Conservation (phyloP, 2,113 vertebrate species). For the Aphelocoma coerulescens region DNA sequence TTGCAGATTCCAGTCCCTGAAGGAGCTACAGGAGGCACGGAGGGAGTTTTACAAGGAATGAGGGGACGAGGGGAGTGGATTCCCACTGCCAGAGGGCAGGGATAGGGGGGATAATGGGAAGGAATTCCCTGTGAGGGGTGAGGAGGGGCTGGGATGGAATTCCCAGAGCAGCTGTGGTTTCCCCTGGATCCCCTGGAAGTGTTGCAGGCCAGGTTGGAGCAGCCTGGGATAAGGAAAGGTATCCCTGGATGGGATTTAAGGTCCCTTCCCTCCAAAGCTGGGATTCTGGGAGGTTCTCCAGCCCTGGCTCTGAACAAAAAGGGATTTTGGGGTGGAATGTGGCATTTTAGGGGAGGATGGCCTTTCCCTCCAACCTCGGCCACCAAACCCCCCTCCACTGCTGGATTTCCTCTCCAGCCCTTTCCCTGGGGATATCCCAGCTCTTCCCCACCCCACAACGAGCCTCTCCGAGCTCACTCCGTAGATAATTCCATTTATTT, state of each 20-base stretch:
- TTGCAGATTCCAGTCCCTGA: neutral
- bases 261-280: neutral
- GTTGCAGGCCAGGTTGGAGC: neutral
- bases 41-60: neutral
- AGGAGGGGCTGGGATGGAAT: neutral
- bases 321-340: neutral
- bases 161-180: neutral
- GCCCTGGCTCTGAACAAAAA: neutral
- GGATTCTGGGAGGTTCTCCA: neutral
- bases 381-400: neutral
- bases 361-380: neutral
- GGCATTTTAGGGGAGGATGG: neutral
- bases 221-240: neutral
- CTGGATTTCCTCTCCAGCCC: neutral
- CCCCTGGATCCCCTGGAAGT: neutral
- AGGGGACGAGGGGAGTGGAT: neutral
- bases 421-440: accelerated
- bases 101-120: accelerated
- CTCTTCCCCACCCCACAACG: accelerated
- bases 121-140: neutral
- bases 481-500: neutral
- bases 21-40: accelerated
- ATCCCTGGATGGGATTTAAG: neutral
- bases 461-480: accelerated
- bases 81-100: neutral